Base-by-base conservation (phyloP, 2,888 invertebrate species). In the Nudaria mundana region DNA sequence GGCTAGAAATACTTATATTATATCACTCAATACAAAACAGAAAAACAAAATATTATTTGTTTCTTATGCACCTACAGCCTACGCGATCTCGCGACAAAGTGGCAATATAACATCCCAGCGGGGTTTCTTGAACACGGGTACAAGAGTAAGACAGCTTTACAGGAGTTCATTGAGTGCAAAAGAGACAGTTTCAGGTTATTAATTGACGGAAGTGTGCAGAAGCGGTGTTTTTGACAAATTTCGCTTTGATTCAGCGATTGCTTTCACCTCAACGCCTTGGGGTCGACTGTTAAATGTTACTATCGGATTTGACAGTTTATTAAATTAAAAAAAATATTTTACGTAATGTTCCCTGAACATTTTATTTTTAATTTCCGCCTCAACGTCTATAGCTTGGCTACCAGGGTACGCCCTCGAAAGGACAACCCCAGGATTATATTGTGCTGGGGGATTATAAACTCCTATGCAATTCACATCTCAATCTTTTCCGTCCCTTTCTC, bases 171-270 rank as follows among this genome's bases (percentile, higher is more conserved):
- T 7, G 8, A 36, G 78, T 22, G 30, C 10, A 50, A 82, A 52
- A 59, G 75, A 56, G 80, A 77, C 33, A 43, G 49, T 24, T 24
- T 40, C 59, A 73, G 76, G 78, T 86, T 86, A 87, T 88, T 88
- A 88, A 88, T 88, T 87, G 88, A 86, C 84, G 82, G 81, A 83
- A 83, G 81, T 82, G 81, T 81, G 81, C 73, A 72, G 69, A 71
- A 75, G 75, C 74, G 79, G 77, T 87, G 87, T 86, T 87, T 88
- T 87, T 87, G 87, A 88, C 88, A 88, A 88, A 87, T 87, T 87
- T 79, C 70, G 73, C 85, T 87, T 88, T 87, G 86, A 88, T 87
- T 86, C 83, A 75, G 67, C 81, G 84, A 87, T 88, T 88, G 85
- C 79, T 84, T 84, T 80, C 84, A 81, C 81, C 81, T 83, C 82